phyloP scores from a whole-genome alignment of 2,888 invertebrate genomes.

The Tortricodes alternella region DNA sequence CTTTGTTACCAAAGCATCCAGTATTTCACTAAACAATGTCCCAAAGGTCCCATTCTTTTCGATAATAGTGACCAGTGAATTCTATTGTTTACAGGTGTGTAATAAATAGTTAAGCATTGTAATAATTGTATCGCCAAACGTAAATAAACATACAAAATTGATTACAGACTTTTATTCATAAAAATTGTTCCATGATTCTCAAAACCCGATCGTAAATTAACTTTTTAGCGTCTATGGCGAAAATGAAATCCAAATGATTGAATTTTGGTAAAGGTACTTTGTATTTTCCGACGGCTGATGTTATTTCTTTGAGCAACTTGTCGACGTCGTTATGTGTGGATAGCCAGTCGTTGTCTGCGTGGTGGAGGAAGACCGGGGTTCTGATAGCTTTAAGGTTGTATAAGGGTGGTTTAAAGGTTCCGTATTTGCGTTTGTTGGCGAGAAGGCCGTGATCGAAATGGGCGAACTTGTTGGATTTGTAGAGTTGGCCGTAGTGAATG shows the following conservation, averaged over 20 bases:
- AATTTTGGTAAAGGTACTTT: constrained; percentile 71
- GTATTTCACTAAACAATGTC: no score
- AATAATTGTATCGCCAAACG: not conserved
- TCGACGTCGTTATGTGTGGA: constrained; percentile 72
- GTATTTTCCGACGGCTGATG: constrained; percentile 69
- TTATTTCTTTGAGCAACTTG: constrained; percentile 62
- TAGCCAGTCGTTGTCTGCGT: constrained; percentile 78
- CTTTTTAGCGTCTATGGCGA: constrained; percentile 80
- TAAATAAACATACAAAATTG: constrained; percentile 11
- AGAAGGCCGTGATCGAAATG: constrained; percentile 77
- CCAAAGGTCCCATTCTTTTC: no score
- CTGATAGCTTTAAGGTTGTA: constrained; percentile 72
- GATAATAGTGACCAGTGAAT: not conserved
- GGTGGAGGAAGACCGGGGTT: constrained; percentile 76
- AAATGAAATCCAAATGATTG: constrained; percentile 83
- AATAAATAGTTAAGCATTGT: not conserved
- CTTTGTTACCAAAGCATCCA: no score
- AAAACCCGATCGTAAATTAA: constrained; percentile 81
- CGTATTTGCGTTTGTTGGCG: constrained; percentile 69
- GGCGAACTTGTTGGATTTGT: constrained; percentile 70
- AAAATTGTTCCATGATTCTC: constrained; percentile 68
- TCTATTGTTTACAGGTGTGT: not conserved
- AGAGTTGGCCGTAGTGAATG: constrained; percentile 77
- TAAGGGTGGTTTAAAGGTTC: constrained; percentile 72
- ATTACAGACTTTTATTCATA: constrained; percentile 29